Evolutionary conservation across 2,797 vertebrate genomes (phyloP), one percentile per base, ranked within the genome.

Genomic region (Lutjanus argentimaculatus): DNA sequence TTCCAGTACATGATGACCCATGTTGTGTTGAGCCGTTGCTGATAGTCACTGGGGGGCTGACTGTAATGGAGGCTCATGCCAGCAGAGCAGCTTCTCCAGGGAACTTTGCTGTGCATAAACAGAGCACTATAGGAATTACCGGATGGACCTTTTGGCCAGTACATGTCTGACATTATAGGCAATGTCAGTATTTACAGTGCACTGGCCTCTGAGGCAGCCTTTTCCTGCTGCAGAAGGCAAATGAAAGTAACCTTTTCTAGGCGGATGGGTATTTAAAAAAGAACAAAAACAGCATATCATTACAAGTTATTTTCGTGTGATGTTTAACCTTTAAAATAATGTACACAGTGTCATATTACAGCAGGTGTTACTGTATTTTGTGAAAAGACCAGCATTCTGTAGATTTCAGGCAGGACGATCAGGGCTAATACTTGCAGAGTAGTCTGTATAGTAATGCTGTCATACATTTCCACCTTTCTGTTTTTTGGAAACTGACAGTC

Each of bases 41-140:
- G 52, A 25, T 42, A 10, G 58, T 82, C 78, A 82, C 78, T 36
- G 25, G 19, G 42, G 82, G 65, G 36, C 2, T 59, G 36, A 49
- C 63, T 63, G 61, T 88, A 86, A 82, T 79, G 87, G 57, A 83
- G 66, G 81, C 46, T 80, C 85, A 75, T 80, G 72, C 75, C 75
- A 79, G 72, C 72, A 69, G 56, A 67, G 64, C 64, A 63, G 52
- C 25, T 0, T 83, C 84, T 89, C 86, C 0, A 0, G 52, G 63
- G 86, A 84, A 61, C 75, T 14, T 30, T 30, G 48, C 75, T 70
- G 75, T 55, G 40, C 70, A 79, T 67, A 59, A 74, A 74, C 70
- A 63, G 59, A 80, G 68, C 63, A 21, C 30, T 36, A 36, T 40
- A 36, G 68, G 56, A 80, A 64, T 30, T n/a, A 51, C 52, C 0